Percentiles rank a stretch among this genome's conserved stretches.
phyloP scores from a whole-genome alignment of 2,888 invertebrate species.

The Parascotia fuliginaria region DNA sequence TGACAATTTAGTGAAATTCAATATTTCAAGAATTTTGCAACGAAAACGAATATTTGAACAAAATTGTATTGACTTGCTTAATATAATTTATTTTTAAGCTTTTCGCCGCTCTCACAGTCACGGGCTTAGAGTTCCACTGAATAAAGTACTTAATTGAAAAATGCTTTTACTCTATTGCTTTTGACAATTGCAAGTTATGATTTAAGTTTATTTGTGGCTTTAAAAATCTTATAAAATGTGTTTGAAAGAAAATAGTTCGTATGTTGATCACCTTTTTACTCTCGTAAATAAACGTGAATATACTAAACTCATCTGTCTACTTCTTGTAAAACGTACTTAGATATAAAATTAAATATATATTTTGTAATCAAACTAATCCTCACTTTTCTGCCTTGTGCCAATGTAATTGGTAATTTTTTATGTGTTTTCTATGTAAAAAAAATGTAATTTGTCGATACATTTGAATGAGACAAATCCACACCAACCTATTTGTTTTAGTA shows the following conservation, averaged over 20 bases:
- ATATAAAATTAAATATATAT: too few relatives aligned
- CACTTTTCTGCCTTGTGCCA: too few relatives aligned
- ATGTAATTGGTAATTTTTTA: too few relatives aligned
- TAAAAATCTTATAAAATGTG: background rate
- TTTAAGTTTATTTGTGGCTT: background rate
- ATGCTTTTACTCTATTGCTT: background rate
- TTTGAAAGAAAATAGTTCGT: background rate
- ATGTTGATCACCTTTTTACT: too few relatives aligned
- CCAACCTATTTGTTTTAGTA: too few relatives aligned
- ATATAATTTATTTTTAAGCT: conserved; percentile 3
- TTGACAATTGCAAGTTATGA: background rate
- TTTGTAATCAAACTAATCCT: too few relatives aligned
- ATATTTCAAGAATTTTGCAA: background rate
- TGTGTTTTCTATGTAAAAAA: too few relatives aligned
- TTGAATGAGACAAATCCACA: too few relatives aligned
- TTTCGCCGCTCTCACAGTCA: background rate
- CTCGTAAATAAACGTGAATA: too few relatives aligned
- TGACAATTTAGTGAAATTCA: background rate
- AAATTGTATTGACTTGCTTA: background rate
- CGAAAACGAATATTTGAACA: background rate
- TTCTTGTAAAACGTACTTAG: too few relatives aligned
- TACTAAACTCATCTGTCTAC: too few relatives aligned
- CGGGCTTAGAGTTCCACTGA: background rate
- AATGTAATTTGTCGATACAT: too few relatives aligned
- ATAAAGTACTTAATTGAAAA: background rate